Evolutionary conservation across 2,113 vertebrate species (phyloP).

Genomic region (Petromus typicus): DNA sequence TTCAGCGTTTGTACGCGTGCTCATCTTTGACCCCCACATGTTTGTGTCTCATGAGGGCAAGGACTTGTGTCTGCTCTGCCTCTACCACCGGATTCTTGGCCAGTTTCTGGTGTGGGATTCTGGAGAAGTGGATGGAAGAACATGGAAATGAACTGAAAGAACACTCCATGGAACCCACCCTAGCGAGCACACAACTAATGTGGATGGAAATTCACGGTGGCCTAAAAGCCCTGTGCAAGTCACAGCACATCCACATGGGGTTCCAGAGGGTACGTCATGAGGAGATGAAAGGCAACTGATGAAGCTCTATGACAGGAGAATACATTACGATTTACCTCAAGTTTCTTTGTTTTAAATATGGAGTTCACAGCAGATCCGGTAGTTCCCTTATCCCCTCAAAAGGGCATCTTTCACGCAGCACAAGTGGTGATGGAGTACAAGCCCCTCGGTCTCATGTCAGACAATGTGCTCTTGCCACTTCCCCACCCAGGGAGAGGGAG

Average conservation of each 20-base stretch:
- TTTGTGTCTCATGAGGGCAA: not conserved
- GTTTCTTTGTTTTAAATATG: not conserved
- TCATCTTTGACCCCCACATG: not conserved
- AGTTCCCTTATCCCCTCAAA: not conserved
- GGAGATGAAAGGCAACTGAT: not conserved
- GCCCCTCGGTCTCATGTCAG: rapidly evolving
- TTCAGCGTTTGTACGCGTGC: not conserved
- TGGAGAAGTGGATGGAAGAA: no score
- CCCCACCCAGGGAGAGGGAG: not conserved
- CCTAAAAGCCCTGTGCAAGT: not conserved
- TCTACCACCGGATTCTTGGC: not conserved
- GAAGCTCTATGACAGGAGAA: not conserved
- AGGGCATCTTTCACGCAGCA: not conserved
- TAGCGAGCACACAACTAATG: not conserved
- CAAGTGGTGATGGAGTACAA: not conserved
- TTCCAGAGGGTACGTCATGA: not conserved
- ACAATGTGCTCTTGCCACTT: no score
- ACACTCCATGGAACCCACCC: not conserved
- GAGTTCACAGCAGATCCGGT: not conserved
- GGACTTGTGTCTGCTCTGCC: not conserved
- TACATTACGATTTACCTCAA: no score
- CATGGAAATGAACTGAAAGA: not conserved
- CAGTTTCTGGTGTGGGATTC: not conserved
- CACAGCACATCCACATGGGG: not conserved
- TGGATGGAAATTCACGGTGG: not conserved